Evolutionary conservation across 2,888 invertebrate species (phyloP), one percentile per base, ranked within the genome.

Genomic region (Aporophyla nigra): DNA sequence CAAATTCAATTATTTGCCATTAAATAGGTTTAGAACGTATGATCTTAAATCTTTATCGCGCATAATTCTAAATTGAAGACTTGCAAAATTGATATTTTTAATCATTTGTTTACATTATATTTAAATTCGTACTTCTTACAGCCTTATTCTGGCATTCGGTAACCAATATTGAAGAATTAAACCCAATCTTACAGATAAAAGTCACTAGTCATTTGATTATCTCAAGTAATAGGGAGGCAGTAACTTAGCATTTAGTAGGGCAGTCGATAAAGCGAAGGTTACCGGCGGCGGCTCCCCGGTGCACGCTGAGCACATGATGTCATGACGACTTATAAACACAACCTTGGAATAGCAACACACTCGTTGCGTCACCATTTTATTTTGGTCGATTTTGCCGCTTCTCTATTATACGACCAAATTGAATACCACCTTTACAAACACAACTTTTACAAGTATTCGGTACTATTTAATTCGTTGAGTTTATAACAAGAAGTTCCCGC

Each of bases 301-400:
- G 54, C 69, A 53, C 75, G 74, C 62, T 70, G 73, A 61, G n/a
- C 54, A 68, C 56, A 85, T 87, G 87, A 88, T 86, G 87, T 87
- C 87, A 87, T 66, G 66, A 59, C 61, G 69, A 79, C 16, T 74
- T 85, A 86, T 81, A 88, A 86, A 84, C 88, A 86, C 84, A 90
- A 84, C 94, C 94, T 94, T 94, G 94, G 78, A 88, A 89, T 88
- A 90, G 87, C 87, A 80, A 84, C 87, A 71, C 84, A 84, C 82
- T 77, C 63, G 84, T 94, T 92, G 94, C 95, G 93, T 94, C 93
- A 95, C 74, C 75, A 7, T 80, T 86, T 87, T 95, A 95, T 95
- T 95, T 94, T 93, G 76, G 94, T 93, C 90, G 91, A 93, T 93
- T 94, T 91, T 66, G 90, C 89, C 65, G 83, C 78, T 81, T 85